Conservation (phyloP, 2,888 invertebrate genomes). For the Agonopterix heracliana region DNA sequence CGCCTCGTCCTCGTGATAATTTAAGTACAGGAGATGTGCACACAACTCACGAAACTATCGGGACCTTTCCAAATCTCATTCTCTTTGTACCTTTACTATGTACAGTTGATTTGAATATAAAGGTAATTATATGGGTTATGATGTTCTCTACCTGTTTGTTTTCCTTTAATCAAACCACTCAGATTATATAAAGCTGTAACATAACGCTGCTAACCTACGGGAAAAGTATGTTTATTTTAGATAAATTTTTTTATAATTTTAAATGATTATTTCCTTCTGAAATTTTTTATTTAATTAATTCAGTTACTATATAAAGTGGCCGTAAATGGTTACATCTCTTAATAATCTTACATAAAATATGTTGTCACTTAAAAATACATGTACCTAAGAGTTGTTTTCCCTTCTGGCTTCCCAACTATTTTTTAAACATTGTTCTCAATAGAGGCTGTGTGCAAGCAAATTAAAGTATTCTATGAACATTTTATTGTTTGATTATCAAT, state of each 20-base stretch:
- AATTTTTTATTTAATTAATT: no score
- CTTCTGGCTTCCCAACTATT: constrained; percentile 23
- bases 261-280: no score
- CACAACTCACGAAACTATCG: constrained; percentile 39
- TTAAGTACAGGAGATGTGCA: constrained; percentile 62
- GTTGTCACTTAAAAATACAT: no score
- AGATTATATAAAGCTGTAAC: no score
- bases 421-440: constrained; percentile 60
- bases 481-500: constrained; percentile 16
- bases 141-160: constrained; percentile 41
- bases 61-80: constrained; percentile 53
- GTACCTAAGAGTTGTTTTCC: no score
- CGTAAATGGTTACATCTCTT: no score
- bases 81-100: constrained; percentile 43
- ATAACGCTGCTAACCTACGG: no score
- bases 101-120: constrained; percentile 39
- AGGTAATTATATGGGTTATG: constrained; percentile 44
- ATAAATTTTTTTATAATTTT: no score
- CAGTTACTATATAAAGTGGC: no score
- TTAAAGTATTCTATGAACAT: constrained; percentile 67
- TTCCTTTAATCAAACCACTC: constrained; percentile 22
- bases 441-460: constrained; percentile 74
- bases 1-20: constrained; percentile 62
- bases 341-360: no score
- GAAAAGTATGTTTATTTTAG: no score